phyloP scores from a whole-genome alignment of 2,888 invertebrate genomes.

The Penaeus monodon region DNA sequence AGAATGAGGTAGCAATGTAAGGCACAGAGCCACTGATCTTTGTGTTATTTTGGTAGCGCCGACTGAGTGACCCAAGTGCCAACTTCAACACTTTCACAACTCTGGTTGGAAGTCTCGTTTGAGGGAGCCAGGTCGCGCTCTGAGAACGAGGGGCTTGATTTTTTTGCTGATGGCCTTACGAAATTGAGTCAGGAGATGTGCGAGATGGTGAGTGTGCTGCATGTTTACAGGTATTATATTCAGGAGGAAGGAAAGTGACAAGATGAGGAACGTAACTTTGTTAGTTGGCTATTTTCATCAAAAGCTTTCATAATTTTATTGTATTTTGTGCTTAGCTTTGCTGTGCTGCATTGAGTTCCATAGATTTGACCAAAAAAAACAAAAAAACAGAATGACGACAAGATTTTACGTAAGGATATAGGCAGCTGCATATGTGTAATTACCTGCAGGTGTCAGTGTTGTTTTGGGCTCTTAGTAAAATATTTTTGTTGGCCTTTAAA shows the following conservation, averaged over 20 bases:
- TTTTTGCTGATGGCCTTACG: conserved; percentile 86
- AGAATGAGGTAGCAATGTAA: not conserved
- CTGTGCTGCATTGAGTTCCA: no score
- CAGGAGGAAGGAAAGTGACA: not conserved
- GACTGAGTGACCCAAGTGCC: conserved; percentile 93
- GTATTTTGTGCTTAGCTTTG: no score
- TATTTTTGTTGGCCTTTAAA: no score
- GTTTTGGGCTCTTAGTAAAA: no score
- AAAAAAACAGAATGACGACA: no score
- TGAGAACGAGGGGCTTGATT: conserved; percentile 92
- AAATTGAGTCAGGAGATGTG: conserved; percentile 94
- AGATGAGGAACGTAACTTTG: not conserved
- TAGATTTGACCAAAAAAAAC: no score
- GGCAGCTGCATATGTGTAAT: no score
- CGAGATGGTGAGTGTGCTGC: conserved; percentile 80
- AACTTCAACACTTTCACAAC: conserved; percentile 86
- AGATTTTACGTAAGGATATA: no score
- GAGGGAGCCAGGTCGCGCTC: conserved; percentile 77
- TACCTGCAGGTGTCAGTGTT: no score
- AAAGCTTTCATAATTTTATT: no score
- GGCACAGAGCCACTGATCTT: conserved; percentile 6
- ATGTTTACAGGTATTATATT: not conserved
- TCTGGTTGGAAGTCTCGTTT: conserved; percentile 81
- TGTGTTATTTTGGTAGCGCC: conserved; percentile 73
- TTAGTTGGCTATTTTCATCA: no score